A percentile compares a stretch with the other conserved stretches of the same genome.
Conservation (phyloP, 2,888 invertebrate species). For the Brachyopa scutellaris region DNA sequence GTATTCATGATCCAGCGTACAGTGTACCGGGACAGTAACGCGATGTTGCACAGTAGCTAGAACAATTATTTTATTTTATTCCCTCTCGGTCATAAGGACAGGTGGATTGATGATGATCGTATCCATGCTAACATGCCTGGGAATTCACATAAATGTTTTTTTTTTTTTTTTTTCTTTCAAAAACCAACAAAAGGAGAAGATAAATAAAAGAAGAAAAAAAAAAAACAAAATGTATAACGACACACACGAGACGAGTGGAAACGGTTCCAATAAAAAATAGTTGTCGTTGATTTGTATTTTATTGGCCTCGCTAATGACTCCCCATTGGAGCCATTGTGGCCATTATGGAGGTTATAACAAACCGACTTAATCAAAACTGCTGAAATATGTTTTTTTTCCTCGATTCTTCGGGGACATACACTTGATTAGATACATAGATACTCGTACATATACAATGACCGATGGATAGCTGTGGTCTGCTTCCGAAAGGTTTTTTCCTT, state of each 20-base stretch:
- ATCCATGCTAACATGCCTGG: constrained; percentile 59
- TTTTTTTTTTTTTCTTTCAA: too few relatives aligned
- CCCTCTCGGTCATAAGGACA: constrained; percentile 71
- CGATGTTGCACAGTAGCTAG: constrained; percentile 72
- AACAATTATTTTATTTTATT: constrained; percentile 73
- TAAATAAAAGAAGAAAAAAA: not conserved
- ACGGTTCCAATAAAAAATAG: constrained; percentile 71
- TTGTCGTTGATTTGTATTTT: constrained; percentile 73
- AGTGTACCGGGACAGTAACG: constrained; percentile 56
- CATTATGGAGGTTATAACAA: constrained; percentile 71
- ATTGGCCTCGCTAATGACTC: constrained; percentile 72
- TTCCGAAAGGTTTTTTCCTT: not conserved
- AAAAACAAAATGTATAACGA: constrained; percentile 45
- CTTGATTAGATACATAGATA: constrained; percentile 63
- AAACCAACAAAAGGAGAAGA: constrained; percentile 1
- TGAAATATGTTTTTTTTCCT: constrained; percentile 39
- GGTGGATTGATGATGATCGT: constrained; percentile 71
- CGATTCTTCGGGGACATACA: constrained; percentile 56
- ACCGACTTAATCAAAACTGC: constrained; percentile 72
- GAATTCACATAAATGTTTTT: constrained; percentile 57
- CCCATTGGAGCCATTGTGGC: constrained; percentile 70
- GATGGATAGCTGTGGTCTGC: constrained; percentile 26
- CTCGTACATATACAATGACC: constrained; percentile 22
- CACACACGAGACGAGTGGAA: constrained; percentile 60
- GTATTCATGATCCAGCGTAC: constrained; percentile 59